Base-by-base conservation (phyloP, 2,888 invertebrate genomes). In the Andrena hattorfiana region DNA sequence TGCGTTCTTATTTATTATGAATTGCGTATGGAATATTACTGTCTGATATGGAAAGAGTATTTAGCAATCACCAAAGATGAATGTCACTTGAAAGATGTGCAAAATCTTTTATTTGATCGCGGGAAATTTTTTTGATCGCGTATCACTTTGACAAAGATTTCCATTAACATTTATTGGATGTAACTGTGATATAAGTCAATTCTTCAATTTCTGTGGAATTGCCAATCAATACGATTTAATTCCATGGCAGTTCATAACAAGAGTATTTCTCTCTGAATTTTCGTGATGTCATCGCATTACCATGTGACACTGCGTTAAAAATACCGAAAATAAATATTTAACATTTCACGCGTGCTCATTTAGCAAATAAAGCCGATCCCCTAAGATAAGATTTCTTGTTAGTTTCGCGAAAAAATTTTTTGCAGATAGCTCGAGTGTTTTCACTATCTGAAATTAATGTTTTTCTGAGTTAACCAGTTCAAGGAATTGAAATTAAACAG, bases 11-110 rank as follows among this genome's bases (percentile, higher is more conserved):
- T 71, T 68, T 54, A 49, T 4, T 66, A 30, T 8, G 4, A 78
- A 42, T 69, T 64, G 63, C 28, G 2, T 35, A 49, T 35, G 68
- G 56, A 77, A 72, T 72, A 63, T 77, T 81, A 30, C 66, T 8
- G n/a, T 5, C 3, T 2, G 10, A 48, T 56, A 42, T 13, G 2
- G 13, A 49, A 28, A 10, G 1, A 16, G 16, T n/a, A 2, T 13
- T 2, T 26, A n/a, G 1, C 20, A 56, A 71, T 48, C 26, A n/a
- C 8, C 23, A 23, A 23, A 51, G 10, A 5, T 26, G 13, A 32
- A 20, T 48, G 28, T 30, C 0, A 3, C 23, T 10, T 23, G 6
- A 13, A 16, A 30, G 2, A 54, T 16, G 8, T 5, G 20, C 54
- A 4, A 26, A 60, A 49, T 63, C 48, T 23, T 66, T 42, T 2